These are phyloP conservation scores for Axis porcinus DNA, from an alignment of 2,113 vertebrate genomes.

Conservation along the genomic window DNA sequence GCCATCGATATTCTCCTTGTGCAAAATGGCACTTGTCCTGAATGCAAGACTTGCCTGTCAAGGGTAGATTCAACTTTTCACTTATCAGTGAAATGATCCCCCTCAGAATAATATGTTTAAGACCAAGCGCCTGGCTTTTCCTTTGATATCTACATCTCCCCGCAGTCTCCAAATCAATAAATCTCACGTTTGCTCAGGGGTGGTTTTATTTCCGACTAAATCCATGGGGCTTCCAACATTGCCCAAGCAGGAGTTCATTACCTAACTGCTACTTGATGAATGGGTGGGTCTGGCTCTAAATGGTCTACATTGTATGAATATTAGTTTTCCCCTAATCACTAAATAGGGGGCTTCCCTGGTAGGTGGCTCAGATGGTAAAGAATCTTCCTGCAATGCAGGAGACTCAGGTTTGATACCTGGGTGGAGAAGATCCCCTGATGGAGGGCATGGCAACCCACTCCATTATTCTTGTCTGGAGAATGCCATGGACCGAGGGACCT, in stretches of 20 bases:
- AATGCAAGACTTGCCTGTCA: too few species aligned
- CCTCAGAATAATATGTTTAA: not conserved
- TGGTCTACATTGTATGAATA: not conserved
- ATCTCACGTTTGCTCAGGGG: rapidly evolving
- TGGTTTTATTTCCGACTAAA: not conserved
- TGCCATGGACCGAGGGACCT: not conserved
- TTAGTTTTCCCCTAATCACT: not conserved
- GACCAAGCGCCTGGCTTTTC: not conserved
- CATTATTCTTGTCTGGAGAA: not conserved
- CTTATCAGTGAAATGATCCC: not conserved
- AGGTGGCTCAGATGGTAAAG: rapidly evolving
- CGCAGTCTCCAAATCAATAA: rapidly evolving
- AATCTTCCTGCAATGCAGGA: not conserved
- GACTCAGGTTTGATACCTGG: not conserved
- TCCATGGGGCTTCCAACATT: rapidly evolving
- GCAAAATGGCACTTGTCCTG: too few species aligned
- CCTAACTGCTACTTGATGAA: not conserved
- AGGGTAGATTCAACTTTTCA: rapidly evolving
- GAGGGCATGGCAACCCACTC: not conserved
- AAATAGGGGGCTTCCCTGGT: not conserved
- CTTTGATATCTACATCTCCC: not conserved
- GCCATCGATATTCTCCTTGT: too few species aligned
- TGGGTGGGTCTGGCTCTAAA: not conserved
- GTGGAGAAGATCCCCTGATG: not conserved
- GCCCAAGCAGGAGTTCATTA: too few species aligned